Conservation (phyloP, 2,113 vertebrate species). For the Prietella phreatophila region DNA sequence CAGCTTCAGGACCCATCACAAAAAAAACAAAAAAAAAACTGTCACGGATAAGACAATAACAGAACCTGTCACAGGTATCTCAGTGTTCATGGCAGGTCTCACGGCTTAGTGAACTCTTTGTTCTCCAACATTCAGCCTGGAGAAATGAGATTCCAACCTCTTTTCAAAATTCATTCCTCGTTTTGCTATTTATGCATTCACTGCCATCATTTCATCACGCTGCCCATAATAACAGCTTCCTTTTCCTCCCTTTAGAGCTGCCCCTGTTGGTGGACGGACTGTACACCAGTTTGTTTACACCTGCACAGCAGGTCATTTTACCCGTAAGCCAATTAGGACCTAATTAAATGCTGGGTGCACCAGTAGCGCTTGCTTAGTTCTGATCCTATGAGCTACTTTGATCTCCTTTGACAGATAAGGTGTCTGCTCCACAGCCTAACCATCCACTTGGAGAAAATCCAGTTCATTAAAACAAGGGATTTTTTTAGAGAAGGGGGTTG, state of each 20-base stretch:
- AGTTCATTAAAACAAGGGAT: conserved; percentile 54
- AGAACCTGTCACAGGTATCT: not conserved
- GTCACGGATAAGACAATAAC: not conserved
- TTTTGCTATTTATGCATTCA: conserved; percentile 10
- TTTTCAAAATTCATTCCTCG: conserved; percentile 9
- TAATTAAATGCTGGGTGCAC: conserved; percentile 50
- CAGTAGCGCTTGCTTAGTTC: conserved; percentile 23
- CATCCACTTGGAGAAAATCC: conserved; percentile 47
- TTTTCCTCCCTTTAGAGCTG: not conserved
- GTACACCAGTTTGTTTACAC: conserved; percentile 53
- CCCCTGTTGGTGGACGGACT: conserved; percentile 34
- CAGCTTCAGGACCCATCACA: not conserved
- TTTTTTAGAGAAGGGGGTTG: conserved; percentile 29
- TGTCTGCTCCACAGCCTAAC: conserved; percentile 43
- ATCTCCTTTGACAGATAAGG: conserved; percentile 58
- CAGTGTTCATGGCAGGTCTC: not conserved
- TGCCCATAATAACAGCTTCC: conserved; percentile 1
- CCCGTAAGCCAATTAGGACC: conserved; percentile 51
- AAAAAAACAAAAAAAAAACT: not conserved
- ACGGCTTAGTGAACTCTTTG: not conserved
- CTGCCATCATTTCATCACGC: conserved; percentile 31
- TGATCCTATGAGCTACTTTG: conserved; percentile 48
- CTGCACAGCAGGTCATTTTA: conserved; percentile 47
- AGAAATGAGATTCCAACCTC: conserved; percentile 7
- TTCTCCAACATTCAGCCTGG: not conserved